Conservation (phyloP, 2,797 vertebrate species). For the Eremophila alpestris region DNA sequence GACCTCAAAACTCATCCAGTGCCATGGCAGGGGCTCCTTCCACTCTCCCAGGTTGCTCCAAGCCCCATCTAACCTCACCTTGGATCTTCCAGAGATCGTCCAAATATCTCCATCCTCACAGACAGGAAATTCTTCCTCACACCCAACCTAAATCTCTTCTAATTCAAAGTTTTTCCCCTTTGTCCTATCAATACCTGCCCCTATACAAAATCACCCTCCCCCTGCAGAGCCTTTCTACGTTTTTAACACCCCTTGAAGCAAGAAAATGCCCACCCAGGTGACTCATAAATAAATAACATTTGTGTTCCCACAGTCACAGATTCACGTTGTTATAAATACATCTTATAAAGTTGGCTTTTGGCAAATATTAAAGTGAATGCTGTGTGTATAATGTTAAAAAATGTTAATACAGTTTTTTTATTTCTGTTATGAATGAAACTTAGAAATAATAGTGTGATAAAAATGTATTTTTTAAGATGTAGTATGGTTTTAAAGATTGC, state of each 20-base stretch:
- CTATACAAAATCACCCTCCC: neutral
- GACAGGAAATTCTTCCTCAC: neutral
- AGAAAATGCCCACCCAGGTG: neutral
- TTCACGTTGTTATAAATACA: too few species aligned
- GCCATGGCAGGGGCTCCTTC: neutral
- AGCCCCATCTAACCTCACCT: neutral
- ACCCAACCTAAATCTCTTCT: neutral
- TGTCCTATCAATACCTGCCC: neutral
- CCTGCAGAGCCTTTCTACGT: fast-evolving
- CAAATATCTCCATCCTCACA: neutral
- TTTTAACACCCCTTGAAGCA: neutral
- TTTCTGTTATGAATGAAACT: too few species aligned
- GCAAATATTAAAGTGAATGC: too few species aligned
- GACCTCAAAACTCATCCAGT: neutral
- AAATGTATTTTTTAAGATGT: too few species aligned
- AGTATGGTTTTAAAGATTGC: too few species aligned
- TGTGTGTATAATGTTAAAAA: too few species aligned
- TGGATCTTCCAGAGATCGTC: neutral
- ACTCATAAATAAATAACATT: neutral
- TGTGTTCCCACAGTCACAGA: too few species aligned
- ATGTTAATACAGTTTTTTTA: too few species aligned
- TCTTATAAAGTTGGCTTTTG: too few species aligned
- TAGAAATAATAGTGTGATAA: too few species aligned
- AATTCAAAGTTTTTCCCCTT: too few species aligned
- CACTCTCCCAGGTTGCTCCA: fast-evolving